Evolutionary conservation across 2,797 vertebrate species (phyloP).

Genomic region (Rhynchonycteris naso): DNA sequence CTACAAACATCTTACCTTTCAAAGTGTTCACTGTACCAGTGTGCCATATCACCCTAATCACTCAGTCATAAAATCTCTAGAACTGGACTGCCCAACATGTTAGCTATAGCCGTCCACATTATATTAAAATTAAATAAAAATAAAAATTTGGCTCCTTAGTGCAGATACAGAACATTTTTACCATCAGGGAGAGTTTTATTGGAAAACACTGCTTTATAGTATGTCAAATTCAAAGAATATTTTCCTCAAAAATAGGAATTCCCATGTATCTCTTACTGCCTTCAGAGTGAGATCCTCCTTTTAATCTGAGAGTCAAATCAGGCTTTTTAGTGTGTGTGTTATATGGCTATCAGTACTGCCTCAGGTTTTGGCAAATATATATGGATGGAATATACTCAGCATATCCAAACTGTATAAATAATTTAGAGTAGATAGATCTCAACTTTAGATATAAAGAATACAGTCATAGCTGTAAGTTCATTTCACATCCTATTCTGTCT

Average conservation of each 20-base stretch:
- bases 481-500: background rate
- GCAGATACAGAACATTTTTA: background rate
- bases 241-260: slow-evolving; percentile 19
- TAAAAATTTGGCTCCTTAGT: background rate
- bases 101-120: background rate
- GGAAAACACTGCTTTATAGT: background rate
- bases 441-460: slow-evolving; percentile 43
- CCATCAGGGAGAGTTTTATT: background rate
- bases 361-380: background rate
- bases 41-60: slow-evolving; percentile 73
- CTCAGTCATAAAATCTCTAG: slow-evolving; percentile 55
- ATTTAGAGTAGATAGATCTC: background rate
- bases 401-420: background rate
- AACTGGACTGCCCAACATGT: background rate
- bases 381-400: background rate
- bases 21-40: slow-evolving; percentile 69
- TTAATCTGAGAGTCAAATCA: background rate
- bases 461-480: background rate
- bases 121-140: slow-evolving; percentile 46
- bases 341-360: background rate
- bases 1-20: slow-evolving; percentile 80
- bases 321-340: background rate
- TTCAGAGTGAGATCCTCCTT: background rate
- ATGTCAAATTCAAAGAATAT: slow-evolving; percentile 28
- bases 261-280: background rate